Base-by-base conservation (phyloP, 2,797 vertebrate species). In the Garrulus glandarius region DNA sequence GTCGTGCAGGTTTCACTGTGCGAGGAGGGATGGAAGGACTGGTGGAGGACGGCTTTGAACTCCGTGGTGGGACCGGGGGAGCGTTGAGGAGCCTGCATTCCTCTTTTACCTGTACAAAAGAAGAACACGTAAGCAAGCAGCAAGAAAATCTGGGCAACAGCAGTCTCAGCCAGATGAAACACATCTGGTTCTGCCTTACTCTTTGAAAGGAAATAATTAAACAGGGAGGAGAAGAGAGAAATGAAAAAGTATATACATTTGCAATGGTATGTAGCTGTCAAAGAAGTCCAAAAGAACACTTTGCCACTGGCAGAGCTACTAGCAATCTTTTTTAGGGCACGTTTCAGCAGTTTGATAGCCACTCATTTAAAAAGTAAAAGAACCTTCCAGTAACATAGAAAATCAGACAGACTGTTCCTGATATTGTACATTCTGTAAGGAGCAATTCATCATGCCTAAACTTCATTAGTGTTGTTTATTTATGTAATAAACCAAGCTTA, bases 71-170 rank as follows among this genome's bases (percentile, higher is more conserved):
- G 89, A 99, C 99, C 0, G 99, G 99, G 10, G 99, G 99, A 44
- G 99, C 99, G 17, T 99, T 99, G 97, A 99, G 97, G 84, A 99
- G 98, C 82, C 99, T 98, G 97, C 99, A 99, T 97, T 99, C 99
- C 97, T 99, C 99, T 97, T 98, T 99, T 84, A 99, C 99, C 99
- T 99, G 93, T 27, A 21, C 55, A 89, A 93, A 95, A 90, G 27
- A 89, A 83, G n/a, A 67, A 55, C 23, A 7, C 2, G 8, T 24
- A 65, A 93, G 83, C 15, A 80, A 86, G 81, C 43, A 49, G 55
- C 2, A 18, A 84, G 76, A 78, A 91, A 96, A 91, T 55, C 34
- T 57, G 37, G 52, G 56, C 64, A 82, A 57, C 44, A 57, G 72
- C 53, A 61, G 50, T 53, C 74, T 34, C 19, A 60, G 6, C 6